Evolutionary conservation across 2,888 invertebrate species (phyloP), one percentile per base, ranked within the genome.

Genomic region (Synergus itoensis): DNA sequence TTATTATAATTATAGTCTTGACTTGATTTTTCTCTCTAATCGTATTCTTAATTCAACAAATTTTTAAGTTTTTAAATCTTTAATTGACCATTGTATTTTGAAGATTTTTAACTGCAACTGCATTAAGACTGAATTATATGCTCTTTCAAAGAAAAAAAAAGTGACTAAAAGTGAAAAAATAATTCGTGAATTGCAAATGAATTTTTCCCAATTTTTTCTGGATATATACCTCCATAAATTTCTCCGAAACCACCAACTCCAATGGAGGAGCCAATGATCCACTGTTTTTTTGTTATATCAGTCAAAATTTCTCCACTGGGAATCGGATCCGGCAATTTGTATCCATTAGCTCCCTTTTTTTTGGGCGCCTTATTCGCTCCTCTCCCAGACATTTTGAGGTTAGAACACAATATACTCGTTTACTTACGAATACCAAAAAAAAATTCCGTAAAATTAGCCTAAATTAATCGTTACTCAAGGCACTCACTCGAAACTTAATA

Each of bases 221-320:
- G 14, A 60, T 57, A 18, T 92, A 95, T 95, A 63, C 97, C 98
- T 0, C 96, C 95, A 92, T 99, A 99, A 87, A 99, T 98, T 91
- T 98, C 97, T 0, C 99, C 99, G 91, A 99, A 99, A 14, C 99
- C 99, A 0, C 99, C 99, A 79, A 95, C 94, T 0, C 98, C 99
- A 81, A 99, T 97, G 0, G 98, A 96, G 16, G 95, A 94, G 0
- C 98, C 98, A 80, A 99, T 94, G 84, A 95, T 95, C 98, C 98
- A 99, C 90, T 95, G 94, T 83, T 95, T 95, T 90, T 97, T 97
- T 14, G 93, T 92, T 48, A 96, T 91, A 92, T 98, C 98, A 60
- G 94, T 94, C 60, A 99, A 93, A 77, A 97, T 92, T 91, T 96
- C 96, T 9, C 98, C 98, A 73, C 92, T 90, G 7, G 96, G 95